phyloP scores from a whole-genome alignment of 2,888 invertebrate species.

The Mactromeris polynyma region DNA sequence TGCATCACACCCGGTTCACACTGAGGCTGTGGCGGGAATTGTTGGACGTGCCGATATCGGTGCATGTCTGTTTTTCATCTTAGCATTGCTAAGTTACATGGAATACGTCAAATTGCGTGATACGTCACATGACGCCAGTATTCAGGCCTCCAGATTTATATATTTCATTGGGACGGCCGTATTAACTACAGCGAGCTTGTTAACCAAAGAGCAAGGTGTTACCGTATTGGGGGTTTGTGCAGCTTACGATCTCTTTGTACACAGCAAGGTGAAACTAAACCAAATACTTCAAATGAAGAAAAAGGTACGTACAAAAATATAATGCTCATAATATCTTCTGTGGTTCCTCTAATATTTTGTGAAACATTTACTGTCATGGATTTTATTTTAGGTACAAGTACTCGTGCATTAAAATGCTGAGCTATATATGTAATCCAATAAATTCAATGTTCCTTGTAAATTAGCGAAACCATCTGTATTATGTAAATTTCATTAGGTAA shows the following conservation, averaged over 20 bases:
- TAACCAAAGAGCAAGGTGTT: conserved; percentile 98
- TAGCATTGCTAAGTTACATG: conserved; percentile 95
- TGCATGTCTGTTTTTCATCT: conserved; percentile 95
- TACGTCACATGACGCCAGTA: conserved; percentile 42
- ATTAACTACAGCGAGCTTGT: conserved; percentile 93
- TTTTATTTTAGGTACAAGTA: too few relatives aligned
- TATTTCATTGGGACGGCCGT: conserved; percentile 90
- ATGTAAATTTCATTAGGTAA: too few relatives aligned
- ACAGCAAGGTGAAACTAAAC: conserved; percentile 79
- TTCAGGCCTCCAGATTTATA: conserved; percentile 57
- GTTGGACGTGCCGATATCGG: conserved; percentile 98
- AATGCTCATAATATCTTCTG: too few relatives aligned
- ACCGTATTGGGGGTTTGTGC: conserved; percentile 96
- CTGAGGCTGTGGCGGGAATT: conserved; percentile 95
- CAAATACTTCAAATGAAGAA: conserved; percentile 76
- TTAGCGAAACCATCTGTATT: too few relatives aligned
- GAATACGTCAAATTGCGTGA: conserved; percentile 81
- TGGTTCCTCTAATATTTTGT: too few relatives aligned
- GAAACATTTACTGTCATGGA: too few relatives aligned
- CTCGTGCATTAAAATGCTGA: too few relatives aligned
- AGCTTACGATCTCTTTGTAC: conserved; percentile 94
- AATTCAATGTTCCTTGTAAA: too few relatives aligned
- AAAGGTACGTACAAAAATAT: conserved; percentile 73
- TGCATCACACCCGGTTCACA: conserved; percentile 98
- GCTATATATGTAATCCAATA: too few relatives aligned